Percentiles rank a stretch among this genome's conserved stretches.
Conservation (phyloP, 2,113 vertebrate genomes). For the Perognathus longimembris region DNA sequence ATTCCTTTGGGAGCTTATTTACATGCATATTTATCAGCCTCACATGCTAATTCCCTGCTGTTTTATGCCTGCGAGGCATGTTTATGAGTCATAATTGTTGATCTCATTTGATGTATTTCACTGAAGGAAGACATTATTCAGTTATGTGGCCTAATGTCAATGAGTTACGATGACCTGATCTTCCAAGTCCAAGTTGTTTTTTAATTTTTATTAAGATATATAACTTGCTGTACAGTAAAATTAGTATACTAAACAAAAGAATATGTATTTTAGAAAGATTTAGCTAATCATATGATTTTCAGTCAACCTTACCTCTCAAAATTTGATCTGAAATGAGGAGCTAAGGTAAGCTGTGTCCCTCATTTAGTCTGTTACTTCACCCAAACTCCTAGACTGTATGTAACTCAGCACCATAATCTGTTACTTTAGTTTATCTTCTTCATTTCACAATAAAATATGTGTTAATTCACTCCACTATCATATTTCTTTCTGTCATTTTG, state of each 20-base stretch:
- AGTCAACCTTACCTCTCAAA: not conserved
- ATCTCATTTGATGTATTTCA: slow-evolving; percentile 99
- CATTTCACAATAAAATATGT: not conserved
- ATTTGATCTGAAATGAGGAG: not conserved
- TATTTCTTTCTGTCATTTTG: slow-evolving; percentile 17
- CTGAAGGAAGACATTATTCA: slow-evolving; percentile 99
- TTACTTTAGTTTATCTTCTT: not conserved
- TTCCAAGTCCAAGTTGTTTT: slow-evolving; percentile 94
- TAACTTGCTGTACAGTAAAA: slow-evolving; percentile 84
- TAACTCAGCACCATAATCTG: not conserved
- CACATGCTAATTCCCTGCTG: slow-evolving; percentile 99
- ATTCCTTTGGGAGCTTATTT: slow-evolving; percentile 99
- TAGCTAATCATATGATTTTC: slow-evolving; percentile 80
- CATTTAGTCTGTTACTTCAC: not conserved
- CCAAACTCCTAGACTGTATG: not conserved
- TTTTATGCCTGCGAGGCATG: slow-evolving; percentile 99
- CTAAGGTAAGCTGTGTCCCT: not conserved
- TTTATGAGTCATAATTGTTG: slow-evolving; percentile 99
- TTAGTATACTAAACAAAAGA: slow-evolving; percentile 77
- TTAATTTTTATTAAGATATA: slow-evolving; percentile 90
- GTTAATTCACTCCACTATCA: not conserved
- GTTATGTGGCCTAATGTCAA: slow-evolving; percentile 98
- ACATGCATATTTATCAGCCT: slow-evolving; percentile 99
- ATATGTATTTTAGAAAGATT: slow-evolving; percentile 75
- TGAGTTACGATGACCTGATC: slow-evolving; percentile 96